These are phyloP conservation scores for Zoanthus sansibaricus DNA, from an alignment of 92 coral and sea anemone genomes.

Conservation along the genomic window DNA sequence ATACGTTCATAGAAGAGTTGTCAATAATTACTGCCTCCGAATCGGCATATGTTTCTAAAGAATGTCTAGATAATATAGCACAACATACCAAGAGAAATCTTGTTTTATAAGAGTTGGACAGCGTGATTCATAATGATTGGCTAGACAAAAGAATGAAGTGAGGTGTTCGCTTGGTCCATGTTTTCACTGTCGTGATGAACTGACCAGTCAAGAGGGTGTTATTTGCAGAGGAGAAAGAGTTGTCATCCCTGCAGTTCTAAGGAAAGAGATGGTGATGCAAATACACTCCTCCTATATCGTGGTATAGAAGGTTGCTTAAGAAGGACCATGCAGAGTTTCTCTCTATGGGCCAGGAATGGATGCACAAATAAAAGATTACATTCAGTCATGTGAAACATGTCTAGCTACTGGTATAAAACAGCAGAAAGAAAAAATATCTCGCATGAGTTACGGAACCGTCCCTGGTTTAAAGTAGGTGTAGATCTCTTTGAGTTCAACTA, in stretches of 20 bases:
- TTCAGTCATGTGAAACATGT: slow-evolving; percentile 24
- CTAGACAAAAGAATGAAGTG: slow-evolving; percentile 10
- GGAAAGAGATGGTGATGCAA: neutral
- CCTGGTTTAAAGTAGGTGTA: neutral
- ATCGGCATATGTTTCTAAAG: neutral
- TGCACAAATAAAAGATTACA: slow-evolving; percentile 27
- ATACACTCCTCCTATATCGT: slow-evolving; percentile 37
- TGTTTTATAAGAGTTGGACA: slow-evolving; percentile 9
- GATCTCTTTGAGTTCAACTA: neutral
- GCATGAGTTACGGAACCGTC: no score
- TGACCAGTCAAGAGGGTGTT: neutral
- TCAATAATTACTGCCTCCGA: slow-evolving; percentile 29
- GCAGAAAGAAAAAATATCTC: slow-evolving; percentile 3
- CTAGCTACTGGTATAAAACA: slow-evolving; percentile 21
- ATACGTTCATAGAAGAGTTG: no score
- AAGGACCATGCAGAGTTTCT: neutral
- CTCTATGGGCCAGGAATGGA: slow-evolving; percentile 49
- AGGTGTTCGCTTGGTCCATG: slow-evolving; percentile 3
- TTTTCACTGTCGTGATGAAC: slow-evolving; percentile 13
- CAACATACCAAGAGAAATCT: slow-evolving; percentile 12
- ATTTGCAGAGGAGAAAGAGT: slow-evolving; percentile 24
- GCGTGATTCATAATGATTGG: slow-evolving; percentile 3
- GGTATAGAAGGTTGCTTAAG: slow-evolving; percentile 38
- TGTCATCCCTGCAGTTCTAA: slow-evolving; percentile 13
- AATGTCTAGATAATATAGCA: slow-evolving; percentile 2